phyloP scores from a whole-genome alignment of 2,113 vertebrate species.

The Lampris megalopsis region DNA sequence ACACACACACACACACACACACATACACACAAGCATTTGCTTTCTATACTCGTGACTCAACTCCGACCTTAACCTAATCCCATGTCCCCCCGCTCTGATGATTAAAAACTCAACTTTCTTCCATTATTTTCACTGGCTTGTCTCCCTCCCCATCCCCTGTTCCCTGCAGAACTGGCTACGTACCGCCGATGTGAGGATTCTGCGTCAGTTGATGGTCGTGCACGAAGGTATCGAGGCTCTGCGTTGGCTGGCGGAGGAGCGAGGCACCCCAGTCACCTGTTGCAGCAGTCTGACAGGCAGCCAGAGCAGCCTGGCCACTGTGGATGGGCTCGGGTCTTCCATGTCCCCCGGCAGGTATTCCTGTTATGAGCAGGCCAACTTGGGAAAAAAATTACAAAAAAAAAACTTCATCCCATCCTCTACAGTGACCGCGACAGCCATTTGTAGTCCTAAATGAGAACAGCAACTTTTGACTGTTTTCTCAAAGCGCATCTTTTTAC shows the following conservation, averaged over 20 bases:
- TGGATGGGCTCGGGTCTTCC: slow-evolving; percentile 33
- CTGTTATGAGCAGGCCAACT: background rate
- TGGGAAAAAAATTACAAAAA: too few relatives aligned
- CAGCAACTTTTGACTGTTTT: too few relatives aligned
- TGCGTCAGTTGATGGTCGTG: slow-evolving; percentile 88
- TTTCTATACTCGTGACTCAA: too few relatives aligned
- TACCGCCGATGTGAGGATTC: slow-evolving; percentile 88
- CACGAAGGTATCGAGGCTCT: slow-evolving; percentile 92
- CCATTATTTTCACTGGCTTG: background rate
- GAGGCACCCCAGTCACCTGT: slow-evolving; percentile 79
- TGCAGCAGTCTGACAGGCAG: slow-evolving; percentile 91
- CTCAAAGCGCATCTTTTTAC: too few relatives aligned
- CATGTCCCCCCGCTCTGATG: too few relatives aligned
- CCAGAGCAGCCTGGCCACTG: slow-evolving; percentile 87
- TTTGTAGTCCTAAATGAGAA: too few relatives aligned
- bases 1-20: background rate
- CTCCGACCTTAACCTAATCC: too few relatives aligned
- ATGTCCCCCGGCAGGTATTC: slow-evolving; percentile 57
- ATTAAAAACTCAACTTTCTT: too few relatives aligned
- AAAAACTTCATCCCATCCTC: too few relatives aligned
- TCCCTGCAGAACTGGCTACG: slow-evolving; percentile 79
- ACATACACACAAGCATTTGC: background rate
- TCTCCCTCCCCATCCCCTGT: background rate
- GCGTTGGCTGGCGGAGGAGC: slow-evolving; percentile 90
- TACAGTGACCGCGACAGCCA: too few relatives aligned